phyloP scores from a whole-genome alignment of 1,140 invertebrate genomes.

The Zeugodacus cucurbitae region DNA sequence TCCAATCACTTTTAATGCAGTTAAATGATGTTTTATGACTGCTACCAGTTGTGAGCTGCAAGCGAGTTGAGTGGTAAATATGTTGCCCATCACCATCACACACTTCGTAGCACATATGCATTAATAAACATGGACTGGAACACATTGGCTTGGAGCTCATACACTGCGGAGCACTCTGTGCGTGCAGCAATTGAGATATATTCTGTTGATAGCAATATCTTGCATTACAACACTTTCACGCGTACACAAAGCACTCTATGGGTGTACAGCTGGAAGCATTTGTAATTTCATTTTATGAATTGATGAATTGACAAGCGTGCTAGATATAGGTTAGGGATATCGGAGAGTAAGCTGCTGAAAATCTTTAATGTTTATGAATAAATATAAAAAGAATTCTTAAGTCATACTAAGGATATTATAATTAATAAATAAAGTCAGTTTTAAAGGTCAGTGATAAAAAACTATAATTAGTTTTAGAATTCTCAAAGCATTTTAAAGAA shows the following conservation, averaged over 20 bases:
- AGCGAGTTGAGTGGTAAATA: not conserved
- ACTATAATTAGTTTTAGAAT: too few species aligned
- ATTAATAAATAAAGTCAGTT: too few species aligned
- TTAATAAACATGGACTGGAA: not conserved
- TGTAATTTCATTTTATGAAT: not conserved
- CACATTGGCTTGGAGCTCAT: not conserved
- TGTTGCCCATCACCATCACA: not conserved
- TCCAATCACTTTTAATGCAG: constrained; percentile 1
- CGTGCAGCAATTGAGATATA: not conserved
- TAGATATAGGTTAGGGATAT: not conserved
- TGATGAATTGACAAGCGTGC: not conserved
- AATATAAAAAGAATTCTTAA: too few species aligned
- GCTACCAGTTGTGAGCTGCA: not conserved
- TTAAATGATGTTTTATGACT: constrained; percentile 33
- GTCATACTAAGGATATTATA: too few species aligned
- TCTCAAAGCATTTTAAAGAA: too few species aligned
- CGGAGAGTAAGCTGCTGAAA: too few species aligned
- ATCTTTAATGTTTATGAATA: too few species aligned
- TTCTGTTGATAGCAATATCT: not conserved
- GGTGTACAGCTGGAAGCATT: not conserved
- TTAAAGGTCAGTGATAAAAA: too few species aligned
- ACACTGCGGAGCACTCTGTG: not conserved
- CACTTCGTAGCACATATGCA: not conserved
- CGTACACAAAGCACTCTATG: not conserved
- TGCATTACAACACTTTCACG: not conserved